A percentile compares a stretch with the other conserved stretches of the same genome.
These are phyloP conservation scores for Apocrypta bakeri DNA, from an alignment of 1,140 invertebrate genomes.

Conservation along the genomic window DNA sequence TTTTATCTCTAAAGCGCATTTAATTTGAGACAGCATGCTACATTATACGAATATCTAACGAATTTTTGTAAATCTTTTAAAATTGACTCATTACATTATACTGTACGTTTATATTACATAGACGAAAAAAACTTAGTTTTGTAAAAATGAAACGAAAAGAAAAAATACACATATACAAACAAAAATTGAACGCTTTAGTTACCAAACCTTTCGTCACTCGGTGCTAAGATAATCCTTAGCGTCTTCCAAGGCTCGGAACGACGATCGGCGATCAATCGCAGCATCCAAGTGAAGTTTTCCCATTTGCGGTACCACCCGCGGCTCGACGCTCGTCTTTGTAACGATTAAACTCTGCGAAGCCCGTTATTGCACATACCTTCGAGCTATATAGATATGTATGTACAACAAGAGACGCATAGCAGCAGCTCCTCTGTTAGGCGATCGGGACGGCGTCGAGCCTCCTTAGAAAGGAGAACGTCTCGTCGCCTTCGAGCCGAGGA, in stretches of 20 bases:
- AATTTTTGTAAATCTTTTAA: slow-evolving; percentile 13
- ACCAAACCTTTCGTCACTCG: too few species aligned
- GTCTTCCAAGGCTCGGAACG: too few species aligned
- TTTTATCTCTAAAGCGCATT: slow-evolving; percentile 2
- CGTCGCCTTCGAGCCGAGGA: slow-evolving; percentile 11
- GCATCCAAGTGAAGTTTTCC: too few species aligned
- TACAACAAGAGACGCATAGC: neutral
- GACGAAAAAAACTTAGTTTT: neutral
- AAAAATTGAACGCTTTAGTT: neutral
- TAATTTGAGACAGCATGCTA: neutral
- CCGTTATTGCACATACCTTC: too few species aligned
- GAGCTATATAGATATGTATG: too few species aligned
- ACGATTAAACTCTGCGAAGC: too few species aligned
- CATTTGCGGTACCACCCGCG: too few species aligned
- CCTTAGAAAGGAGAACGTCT: slow-evolving; percentile 25
- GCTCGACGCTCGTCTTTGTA: too few species aligned
- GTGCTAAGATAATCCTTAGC: too few species aligned
- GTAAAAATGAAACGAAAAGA: slow-evolving; percentile 5
- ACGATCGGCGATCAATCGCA: too few species aligned
- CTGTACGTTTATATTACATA: slow-evolving; percentile 1
- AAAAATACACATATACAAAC: neutral
- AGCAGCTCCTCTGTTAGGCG: neutral
- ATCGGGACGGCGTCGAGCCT: neutral
- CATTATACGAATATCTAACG: neutral
- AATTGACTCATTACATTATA: neutral